These are phyloP conservation scores for Aradophagus sp. DNA, from an alignment of 1,140 invertebrate genomes.

Conservation along the genomic window DNA sequence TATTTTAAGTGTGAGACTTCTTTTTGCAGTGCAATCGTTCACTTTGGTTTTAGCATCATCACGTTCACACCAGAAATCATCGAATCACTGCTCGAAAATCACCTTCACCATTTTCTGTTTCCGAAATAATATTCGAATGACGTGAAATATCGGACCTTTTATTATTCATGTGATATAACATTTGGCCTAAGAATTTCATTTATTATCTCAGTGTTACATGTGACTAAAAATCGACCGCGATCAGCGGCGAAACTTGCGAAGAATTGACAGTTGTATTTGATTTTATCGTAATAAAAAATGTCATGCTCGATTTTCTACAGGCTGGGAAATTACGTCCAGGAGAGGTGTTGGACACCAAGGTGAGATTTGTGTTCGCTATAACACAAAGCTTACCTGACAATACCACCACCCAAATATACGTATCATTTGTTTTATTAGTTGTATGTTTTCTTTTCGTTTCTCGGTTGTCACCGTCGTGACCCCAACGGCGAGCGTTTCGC, in stretches of 20 bases:
- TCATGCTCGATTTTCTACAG: slow-evolving; percentile 76
- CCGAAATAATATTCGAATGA: no score
- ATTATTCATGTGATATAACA: no score
- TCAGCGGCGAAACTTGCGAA: slow-evolving; percentile 23
- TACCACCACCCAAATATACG: slow-evolving; percentile 59
- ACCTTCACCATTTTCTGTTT: no score
- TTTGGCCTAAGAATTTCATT: slow-evolving; percentile 19
- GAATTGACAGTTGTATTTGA: slow-evolving; percentile 9
- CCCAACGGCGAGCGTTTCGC: not conserved
- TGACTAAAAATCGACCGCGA: slow-evolving; percentile 33
- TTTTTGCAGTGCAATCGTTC: no score
- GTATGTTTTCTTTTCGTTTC: slow-evolving; percentile 39
- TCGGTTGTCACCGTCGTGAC: slow-evolving; percentile 33
- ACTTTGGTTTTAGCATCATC: no score
- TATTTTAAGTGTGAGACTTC: no score
- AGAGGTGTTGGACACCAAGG: slow-evolving; percentile 85
- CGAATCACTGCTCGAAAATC: no score
- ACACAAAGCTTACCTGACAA: slow-evolving; percentile 79
- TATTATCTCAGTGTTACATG: slow-evolving; percentile 15
- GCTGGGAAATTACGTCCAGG: slow-evolving; percentile 85
- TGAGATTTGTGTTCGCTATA: slow-evolving; percentile 81
- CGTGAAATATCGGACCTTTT: no score
- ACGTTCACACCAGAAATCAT: no score
- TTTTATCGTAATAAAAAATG: slow-evolving; percentile 47
- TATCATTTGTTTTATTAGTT: slow-evolving; percentile 50